These are phyloP conservation scores for Artibeus lituratus DNA, from an alignment of 2,797 vertebrate genomes.

Conservation along the genomic window DNA sequence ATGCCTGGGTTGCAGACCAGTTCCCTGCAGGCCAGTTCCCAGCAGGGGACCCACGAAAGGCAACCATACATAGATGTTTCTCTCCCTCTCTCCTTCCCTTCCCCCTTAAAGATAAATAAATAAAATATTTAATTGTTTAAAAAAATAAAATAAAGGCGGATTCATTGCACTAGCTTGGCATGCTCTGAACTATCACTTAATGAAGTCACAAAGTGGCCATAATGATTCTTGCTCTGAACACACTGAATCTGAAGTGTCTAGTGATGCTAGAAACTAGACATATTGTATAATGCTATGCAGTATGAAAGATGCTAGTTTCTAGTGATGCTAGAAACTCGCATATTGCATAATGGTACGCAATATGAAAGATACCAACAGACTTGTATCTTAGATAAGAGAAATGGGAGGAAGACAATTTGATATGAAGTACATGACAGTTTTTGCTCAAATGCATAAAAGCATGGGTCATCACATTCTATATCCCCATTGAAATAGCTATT, in stretches of 20 bases:
- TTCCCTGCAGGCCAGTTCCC: no score
- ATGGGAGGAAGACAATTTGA: constrained; percentile 51
- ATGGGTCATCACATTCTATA: constrained; percentile 58
- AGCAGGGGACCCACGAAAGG: no score
- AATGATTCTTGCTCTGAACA: constrained; percentile 13
- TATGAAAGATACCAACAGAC: constrained; percentile 56
- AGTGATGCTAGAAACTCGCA: no score
- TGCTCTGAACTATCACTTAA: constrained; percentile 55
- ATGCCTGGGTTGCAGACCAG: no score
- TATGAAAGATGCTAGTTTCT: constrained; percentile 39
- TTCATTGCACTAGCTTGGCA: background rate
- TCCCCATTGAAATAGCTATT: constrained; percentile 59
- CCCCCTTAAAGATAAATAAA: no score
- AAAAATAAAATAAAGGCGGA: constrained; percentile 5
- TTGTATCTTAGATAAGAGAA: constrained; percentile 51
- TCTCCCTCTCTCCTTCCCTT: no score
- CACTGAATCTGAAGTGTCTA: constrained; percentile 25
- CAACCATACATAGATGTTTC: no score
- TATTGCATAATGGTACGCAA: no score
- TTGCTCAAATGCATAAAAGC: constrained; percentile 67
- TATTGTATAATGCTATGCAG: constrained; percentile 61
- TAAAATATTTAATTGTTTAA: no score
- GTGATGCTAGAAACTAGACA: no score
- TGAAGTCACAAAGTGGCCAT: constrained; percentile 46
- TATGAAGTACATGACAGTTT: constrained; percentile 71